phyloP scores from a whole-genome alignment of 2,113 vertebrate genomes.

The Sceloporus undulatus region DNA sequence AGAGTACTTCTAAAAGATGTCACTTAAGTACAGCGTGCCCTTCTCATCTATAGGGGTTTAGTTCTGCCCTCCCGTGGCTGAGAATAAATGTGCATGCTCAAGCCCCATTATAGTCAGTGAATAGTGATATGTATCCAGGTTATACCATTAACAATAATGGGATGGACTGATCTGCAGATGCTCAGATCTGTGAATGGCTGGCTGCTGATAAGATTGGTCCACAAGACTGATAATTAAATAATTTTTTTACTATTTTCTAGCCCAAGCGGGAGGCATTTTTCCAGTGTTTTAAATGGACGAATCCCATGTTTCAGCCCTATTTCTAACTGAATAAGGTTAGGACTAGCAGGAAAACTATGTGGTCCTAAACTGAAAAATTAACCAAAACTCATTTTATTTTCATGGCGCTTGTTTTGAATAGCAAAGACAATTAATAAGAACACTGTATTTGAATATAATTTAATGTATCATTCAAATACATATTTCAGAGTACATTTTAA shows the following conservation, averaged over 20 bases:
- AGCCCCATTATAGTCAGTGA: too few relatives aligned
- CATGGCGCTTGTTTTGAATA: neutral
- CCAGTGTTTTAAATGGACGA: neutral
- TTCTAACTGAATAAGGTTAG: neutral
- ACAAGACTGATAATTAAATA: neutral
- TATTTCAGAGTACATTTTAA: conserved; percentile 63
- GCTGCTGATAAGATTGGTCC: too few relatives aligned
- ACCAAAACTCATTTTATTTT: neutral
- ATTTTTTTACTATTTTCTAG: neutral
- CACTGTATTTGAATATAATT: conserved; percentile 73
- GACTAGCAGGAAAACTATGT: neutral
- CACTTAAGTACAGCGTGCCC: neutral
- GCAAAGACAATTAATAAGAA: conserved; percentile 2
- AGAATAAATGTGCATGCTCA: too few relatives aligned
- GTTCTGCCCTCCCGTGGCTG: too few relatives aligned
- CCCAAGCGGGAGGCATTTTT: too few relatives aligned
- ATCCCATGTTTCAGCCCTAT: neutral
- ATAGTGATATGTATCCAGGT: too few relatives aligned
- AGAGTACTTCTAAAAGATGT: neutral
- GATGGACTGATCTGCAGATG: too few relatives aligned
- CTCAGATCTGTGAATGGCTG: too few relatives aligned
- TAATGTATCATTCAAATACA: conserved; percentile 64
- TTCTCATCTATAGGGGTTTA: too few relatives aligned
- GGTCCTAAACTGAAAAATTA: neutral
- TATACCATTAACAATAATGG: too few relatives aligned